These are phyloP conservation scores for Hydropsyche betteni DNA, from an alignment of 2,888 invertebrate species.

Conservation along the genomic window DNA sequence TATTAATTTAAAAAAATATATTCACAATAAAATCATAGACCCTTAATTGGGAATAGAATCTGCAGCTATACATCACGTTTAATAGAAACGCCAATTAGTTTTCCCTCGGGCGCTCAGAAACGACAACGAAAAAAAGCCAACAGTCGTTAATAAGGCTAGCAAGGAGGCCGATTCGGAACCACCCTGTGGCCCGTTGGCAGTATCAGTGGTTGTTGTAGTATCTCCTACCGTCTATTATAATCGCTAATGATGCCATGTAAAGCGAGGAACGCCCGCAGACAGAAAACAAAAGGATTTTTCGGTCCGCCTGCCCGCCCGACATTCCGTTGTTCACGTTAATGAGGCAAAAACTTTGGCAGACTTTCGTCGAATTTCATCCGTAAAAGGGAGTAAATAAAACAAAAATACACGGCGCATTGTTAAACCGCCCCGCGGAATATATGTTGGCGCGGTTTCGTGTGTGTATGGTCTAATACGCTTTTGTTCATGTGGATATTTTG, in stretches of 20 bases:
- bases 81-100: slow-evolving; percentile 5
- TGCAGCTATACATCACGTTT: not conserved
- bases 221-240: slow-evolving; percentile 36
- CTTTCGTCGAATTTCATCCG: slow-evolving; percentile 26
- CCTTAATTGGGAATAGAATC: too few species aligned
- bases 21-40: too few species aligned
- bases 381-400: slow-evolving; percentile 19
- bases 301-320: slow-evolving; percentile 21
- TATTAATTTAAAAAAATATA: too few species aligned
- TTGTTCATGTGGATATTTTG: slow-evolving; percentile 4
- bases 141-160: too few species aligned
- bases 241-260: slow-evolving; percentile 45
- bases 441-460: not conserved
- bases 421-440: not conserved
- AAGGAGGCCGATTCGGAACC: too few species aligned
- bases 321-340: slow-evolving; percentile 38
- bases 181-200: too few species aligned
- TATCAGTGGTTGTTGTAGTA: not conserved
- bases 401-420: slow-evolving; percentile 25
- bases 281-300: slow-evolving; percentile 39
- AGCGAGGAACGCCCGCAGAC: slow-evolving; percentile 39
- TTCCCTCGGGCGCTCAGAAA: not conserved
- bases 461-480: not conserved
- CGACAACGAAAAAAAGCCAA: too few species aligned
- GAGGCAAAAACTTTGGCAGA: slow-evolving; percentile 41